Evolutionary conservation across 2,888 invertebrate species (phyloP), one percentile per base, ranked within the genome.

Genomic region (Stenchaetothrips biformis): DNA sequence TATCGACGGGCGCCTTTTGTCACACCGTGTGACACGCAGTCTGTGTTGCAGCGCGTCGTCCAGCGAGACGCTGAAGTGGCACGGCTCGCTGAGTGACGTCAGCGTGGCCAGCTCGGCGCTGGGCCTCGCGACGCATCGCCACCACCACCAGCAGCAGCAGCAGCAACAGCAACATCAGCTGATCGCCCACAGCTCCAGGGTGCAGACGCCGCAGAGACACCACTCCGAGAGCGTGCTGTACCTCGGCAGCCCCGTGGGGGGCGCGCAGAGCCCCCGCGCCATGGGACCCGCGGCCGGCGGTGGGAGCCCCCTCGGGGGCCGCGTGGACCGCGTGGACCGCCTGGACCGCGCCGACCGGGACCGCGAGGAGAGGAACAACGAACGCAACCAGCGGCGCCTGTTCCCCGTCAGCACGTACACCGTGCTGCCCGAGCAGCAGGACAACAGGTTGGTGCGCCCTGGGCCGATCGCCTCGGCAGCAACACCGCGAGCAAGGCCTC

Each of bases 31-130:
- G 37, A 37, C 37, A 37, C 37, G 37, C 37, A 4, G 37, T 37
- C 37, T 37, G 37, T 37, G 37, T 37, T 21, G 67, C 67, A 74
- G 84, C 13, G 85, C 86, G 82, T 86, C 86, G 27, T 93, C 93
- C 80, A 92, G 92, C 84, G 94, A 94, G 85, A 94, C 94, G 2
- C 87, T 94, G 9, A 94, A 94, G 87, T 94, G 93, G 93, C 91
- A 93, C 85, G 92, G 92, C 77, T 93, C 92, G 7, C 90, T 92
- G 88, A 92, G 92, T 86, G 93, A 93, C 85, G 90, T 93, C 78
- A 92, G 92, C 81, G 90, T 91, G 82, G 89, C 90, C 78, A 90
- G 90, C 83, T 74, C 67, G 9, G 67, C 67, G 21, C 67, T 74
- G 67, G 67, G 67, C 7, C 67, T 74, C 9, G 67, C 80, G 78